Evolutionary conservation across 2,888 invertebrate species (phyloP), one percentile per base, ranked within the genome.

Genomic region (Calephelis perditalis): DNA sequence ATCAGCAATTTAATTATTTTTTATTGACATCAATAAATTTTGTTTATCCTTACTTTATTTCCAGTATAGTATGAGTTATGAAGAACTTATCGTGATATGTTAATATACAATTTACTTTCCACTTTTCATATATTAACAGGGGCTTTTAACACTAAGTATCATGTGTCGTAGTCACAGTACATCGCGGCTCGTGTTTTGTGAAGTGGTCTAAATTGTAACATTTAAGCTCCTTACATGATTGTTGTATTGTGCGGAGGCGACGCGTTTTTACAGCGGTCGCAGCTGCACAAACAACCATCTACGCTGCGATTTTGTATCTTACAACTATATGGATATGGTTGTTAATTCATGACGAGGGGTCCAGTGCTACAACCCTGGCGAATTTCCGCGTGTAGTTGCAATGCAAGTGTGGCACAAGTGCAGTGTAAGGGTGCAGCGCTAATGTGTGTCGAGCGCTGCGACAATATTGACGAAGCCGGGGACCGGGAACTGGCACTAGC

Each of bases 191-290:
- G 68, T 67, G 63, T 74, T 74, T 72, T 64, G 77, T 78, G 71
- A 71, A 78, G 75, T 78, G 74, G 66, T 75, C 69, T 70, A 70
- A 79, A 81, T 78, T 73, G 78, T 76, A 77, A 77, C 78, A 72
- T 79, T 84, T 81, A 86, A 85, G 79, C 86, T 79, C 76, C 77
- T 81, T 79, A 83, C 77, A 82, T 74, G 77, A 81, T 80, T 78
- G 77, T 77, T 75, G 73, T 69, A 79, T 81, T 85, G 82, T 83
- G 62, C 71, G 63, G 71, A 74, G 74, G 77, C 73, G 77, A 73
- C 68, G 70, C 66, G 55, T n/a, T 49, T 45, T 12, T 36, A 54
- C 49, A 57, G 56, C 58, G 62, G 46, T 40, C 57, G 70, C 75
- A 74, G 74, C 74, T 75, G 74, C 70, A 70, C 72, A 71, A 75